Percentiles rank a stretch among this genome's conserved stretches.
Conservation (phyloP, 2,797 vertebrate species). For the Ambastaia sidthimunki region DNA sequence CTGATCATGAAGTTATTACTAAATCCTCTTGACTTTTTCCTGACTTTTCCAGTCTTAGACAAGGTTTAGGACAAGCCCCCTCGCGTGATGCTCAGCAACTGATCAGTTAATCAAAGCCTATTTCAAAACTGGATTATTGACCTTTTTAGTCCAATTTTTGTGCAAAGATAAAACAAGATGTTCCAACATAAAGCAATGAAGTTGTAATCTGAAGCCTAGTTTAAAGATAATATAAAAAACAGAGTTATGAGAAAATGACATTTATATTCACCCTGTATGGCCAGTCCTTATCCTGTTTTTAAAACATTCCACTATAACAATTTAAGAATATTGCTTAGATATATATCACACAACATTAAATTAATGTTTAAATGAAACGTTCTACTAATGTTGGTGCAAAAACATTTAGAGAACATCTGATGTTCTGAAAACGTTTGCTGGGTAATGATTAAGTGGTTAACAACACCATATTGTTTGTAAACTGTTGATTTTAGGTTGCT, state of each 20-base stretch:
- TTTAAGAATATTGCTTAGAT: too few relatives aligned
- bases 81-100: not conserved
- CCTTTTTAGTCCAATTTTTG: slow-evolving; percentile 42
- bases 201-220: slow-evolving; percentile 23
- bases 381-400: too few relatives aligned
- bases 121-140: slow-evolving; percentile 6
- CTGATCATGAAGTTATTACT: slow-evolving; percentile 26
- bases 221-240: slow-evolving; percentile 15
- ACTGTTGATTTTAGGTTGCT: too few relatives aligned
- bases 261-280: not conserved
- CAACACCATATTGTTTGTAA: too few relatives aligned
- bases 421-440: too few relatives aligned
- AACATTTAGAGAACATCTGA: too few relatives aligned
- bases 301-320: too few relatives aligned
- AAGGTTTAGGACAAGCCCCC: not conserved
- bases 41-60: slow-evolving; percentile 25
- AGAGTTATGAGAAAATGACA: not conserved
- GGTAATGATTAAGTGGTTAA: too few relatives aligned
- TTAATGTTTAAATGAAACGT: too few relatives aligned
- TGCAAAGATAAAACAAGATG: slow-evolving; percentile 20
- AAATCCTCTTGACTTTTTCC: slow-evolving; percentile 31
- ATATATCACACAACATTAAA: too few relatives aligned
- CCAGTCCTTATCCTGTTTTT: too few relatives aligned
- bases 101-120: not conserved
- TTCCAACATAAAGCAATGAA: slow-evolving; percentile 30